Evolutionary conservation across 2,888 invertebrate genomes (phyloP).

Genomic region (Drosophila seclusa): DNA sequence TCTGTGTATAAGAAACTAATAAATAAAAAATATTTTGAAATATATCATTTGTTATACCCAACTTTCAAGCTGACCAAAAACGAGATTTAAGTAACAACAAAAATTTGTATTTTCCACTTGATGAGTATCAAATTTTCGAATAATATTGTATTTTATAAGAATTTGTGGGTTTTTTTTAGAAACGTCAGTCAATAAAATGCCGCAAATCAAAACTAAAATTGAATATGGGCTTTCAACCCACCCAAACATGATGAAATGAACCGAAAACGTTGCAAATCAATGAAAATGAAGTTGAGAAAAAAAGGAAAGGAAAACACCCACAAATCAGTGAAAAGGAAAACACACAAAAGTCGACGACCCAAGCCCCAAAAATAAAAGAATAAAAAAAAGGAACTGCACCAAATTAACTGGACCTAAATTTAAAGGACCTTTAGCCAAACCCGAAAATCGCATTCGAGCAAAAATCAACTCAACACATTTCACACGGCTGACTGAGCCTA

Average conservation of each 20-base stretch:
- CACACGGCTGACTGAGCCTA: constrained; percentile 66
- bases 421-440: constrained; percentile 33
- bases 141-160: background rate
- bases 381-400: constrained; percentile 18
- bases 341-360: constrained; percentile 26
- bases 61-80: background rate
- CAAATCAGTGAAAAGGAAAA: constrained; percentile 64
- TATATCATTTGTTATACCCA: background rate
- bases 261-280: constrained; percentile 46
- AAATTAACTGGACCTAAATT: constrained; percentile 65
- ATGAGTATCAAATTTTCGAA: background rate
- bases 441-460: constrained; percentile 50
- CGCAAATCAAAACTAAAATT: constrained; percentile 20
- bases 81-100: background rate
- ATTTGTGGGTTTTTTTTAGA: background rate
- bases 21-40: background rate
- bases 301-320: constrained; percentile 5
- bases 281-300: constrained; percentile 7
- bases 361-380: background rate
- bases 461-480: constrained; percentile 74
- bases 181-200: background rate
- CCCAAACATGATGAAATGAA: constrained; percentile 48
- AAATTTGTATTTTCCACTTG: background rate
- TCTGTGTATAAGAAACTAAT: background rate
- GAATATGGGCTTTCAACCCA: constrained; percentile 11